Evolutionary conservation across 2,797 vertebrate genomes (phyloP).

Genomic region (Chlorospingus semifuscus): DNA sequence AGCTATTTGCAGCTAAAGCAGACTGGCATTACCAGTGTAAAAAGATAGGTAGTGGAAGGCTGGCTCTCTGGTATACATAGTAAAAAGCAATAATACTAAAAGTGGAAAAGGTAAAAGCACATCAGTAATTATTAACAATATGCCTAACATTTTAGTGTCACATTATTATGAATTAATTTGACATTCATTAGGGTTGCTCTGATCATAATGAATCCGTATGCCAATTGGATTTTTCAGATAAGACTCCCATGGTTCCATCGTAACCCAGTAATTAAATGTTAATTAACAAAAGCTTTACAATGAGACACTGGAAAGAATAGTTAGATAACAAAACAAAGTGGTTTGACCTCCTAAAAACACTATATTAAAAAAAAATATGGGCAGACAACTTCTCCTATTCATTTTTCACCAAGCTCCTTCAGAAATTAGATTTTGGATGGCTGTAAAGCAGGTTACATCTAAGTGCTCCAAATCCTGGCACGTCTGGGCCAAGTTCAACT

Average conservation of each 20-base stretch:
- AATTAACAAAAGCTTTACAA: constrained; percentile 51
- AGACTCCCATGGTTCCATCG: constrained; percentile 4
- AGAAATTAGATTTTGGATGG: neutral
- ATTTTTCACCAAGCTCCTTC: neutral
- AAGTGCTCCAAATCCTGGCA: neutral
- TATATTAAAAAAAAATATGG: accelerated
- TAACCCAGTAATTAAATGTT: constrained; percentile 26
- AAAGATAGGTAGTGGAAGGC: neutral
- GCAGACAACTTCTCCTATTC: neutral
- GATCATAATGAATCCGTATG: constrained; percentile 29
- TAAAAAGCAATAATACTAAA: neutral
- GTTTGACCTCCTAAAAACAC: neutral
- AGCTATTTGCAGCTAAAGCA: constrained; percentile 30
- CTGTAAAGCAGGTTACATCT: neutral
- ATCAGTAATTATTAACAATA: constrained; percentile 46
- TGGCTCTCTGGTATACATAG: neutral
- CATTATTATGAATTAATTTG: constrained; percentile 55
- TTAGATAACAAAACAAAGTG: neutral
- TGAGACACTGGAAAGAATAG: neutral
- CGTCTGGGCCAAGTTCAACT: neutral
- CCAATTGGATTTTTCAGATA: constrained; percentile 45
- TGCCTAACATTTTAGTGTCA: constrained; percentile 33
- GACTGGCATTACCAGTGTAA: neutral
- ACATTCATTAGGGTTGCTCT: constrained; percentile 45
- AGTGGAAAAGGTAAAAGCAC: neutral